These are phyloP conservation scores for Corvus hawaiiensis DNA, from an alignment of 2,113 vertebrate genomes.

Conservation along the genomic window DNA sequence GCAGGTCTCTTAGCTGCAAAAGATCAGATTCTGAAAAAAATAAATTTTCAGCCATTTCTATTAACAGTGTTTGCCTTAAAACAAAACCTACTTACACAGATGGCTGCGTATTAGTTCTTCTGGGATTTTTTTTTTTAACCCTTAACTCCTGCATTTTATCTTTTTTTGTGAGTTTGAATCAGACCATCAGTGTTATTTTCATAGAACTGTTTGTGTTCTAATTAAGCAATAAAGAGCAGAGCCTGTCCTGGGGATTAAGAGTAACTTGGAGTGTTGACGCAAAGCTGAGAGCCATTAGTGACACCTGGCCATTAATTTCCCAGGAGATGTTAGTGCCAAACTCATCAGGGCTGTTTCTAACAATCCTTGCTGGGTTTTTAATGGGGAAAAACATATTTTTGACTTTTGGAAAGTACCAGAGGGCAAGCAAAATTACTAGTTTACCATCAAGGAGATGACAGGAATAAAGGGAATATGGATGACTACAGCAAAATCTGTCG, in stretches of 20 bases:
- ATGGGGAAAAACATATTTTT: slow-evolving; percentile 4
- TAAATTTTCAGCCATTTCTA: not conserved
- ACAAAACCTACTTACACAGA: slow-evolving; percentile 33
- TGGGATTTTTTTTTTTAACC: not conserved
- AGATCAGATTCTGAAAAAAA: not conserved
- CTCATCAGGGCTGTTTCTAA: slow-evolving; percentile 36
- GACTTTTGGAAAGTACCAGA: not conserved
- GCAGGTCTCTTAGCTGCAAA: slow-evolving; percentile 16
- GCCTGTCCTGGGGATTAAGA: slow-evolving; percentile 52
- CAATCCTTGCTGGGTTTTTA: slow-evolving; percentile 27
- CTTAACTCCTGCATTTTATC: slow-evolving; percentile 34
- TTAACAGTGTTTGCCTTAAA: slow-evolving; percentile 25
- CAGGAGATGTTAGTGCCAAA: slow-evolving; percentile 42
- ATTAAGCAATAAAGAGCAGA: slow-evolving; percentile 60
- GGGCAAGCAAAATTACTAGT: not conserved
- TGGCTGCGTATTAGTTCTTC: not conserved
- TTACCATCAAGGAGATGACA: not conserved
- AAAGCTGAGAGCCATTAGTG: slow-evolving; percentile 62
- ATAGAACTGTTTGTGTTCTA: slow-evolving; percentile 48
- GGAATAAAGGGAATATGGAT: not conserved
- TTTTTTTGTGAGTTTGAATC: slow-evolving; percentile 24
- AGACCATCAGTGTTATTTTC: slow-evolving; percentile 57
- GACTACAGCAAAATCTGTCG: not conserved
- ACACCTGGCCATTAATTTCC: slow-evolving; percentile 63
- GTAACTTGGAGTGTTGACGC: slow-evolving; percentile 56